Evolutionary conservation across 2,888 invertebrate genomes (phyloP), one percentile per base, ranked within the genome.

Genomic region (Tortricodes alternella): DNA sequence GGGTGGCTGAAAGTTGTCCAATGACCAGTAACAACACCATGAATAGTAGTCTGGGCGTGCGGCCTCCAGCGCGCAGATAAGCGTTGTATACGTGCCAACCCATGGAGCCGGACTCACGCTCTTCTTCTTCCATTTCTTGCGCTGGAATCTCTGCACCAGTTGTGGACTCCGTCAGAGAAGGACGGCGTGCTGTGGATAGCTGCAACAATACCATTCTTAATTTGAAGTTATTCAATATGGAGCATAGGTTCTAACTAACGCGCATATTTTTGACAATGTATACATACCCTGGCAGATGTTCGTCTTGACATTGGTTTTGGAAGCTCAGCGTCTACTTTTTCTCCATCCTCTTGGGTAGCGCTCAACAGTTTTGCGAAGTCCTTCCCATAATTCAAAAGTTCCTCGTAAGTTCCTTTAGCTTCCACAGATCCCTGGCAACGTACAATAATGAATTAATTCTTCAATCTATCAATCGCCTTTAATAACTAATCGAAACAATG

Each of bases 1-100:
- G 92, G 29, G 94, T 95, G 0, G 94, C 93, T 6, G 93, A 87
- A 0, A 92, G 73, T 73, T 96, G 95, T 0, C 94, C 92, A 6
- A 94, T 59, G 0, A 95, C 58, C 29, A 94, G 92, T 0, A 94
- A 78, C 0, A 92, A 21, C 0, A 92, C 68, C 69, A 94, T 91
- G 27, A 92, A 78, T 0, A 83, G 21, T 0, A 94, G 79, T 0
- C 91, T 76, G 5, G 86, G 86, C 0, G 91, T 78, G 58, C 92
- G 93, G 2, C 94, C 93, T 0, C 93, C 85, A 0, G 93, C 92
- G 7, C 88, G 81, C 58, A 94, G 81, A 73, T 94, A 95, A 0
- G 93, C 92, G 41, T 92, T 87, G 66, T 94, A 93, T 0, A 94
- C 90, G 11, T 89, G 92, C 70, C 94, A 93, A 44, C 93, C 92